Base-by-base conservation (phyloP, 2,797 vertebrate species). In the Rhadinocentrus ornatus region DNA sequence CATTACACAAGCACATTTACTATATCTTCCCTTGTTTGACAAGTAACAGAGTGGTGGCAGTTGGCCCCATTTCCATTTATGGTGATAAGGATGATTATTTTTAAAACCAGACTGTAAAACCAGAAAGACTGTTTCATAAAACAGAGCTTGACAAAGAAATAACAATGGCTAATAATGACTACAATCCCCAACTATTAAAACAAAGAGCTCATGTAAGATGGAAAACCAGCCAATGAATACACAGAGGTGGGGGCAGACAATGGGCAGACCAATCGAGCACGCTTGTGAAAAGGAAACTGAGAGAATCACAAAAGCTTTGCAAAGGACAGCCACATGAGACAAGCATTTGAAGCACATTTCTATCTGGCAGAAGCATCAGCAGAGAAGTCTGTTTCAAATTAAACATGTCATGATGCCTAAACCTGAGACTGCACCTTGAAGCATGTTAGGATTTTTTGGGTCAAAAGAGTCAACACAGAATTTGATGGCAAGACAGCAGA, bases 251-350 rank as follows among this genome's bases (percentile, higher is more conserved):
- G 71, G 62, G 61, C 34, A 68, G 24, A 87, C 87, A 88, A 84
- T 70, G 59, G 65, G 39, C 3, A 3, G 73, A 73, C 55, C 71
- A 35, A 73, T 75, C 15, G 8, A 31, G 8, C 12, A 7, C 5
- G 27, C 67, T 82, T 89, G 81, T 91, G 86, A 89, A 88, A 85
- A 88, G 86, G 70, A 89, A 90, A 91, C 88, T 26, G n/a, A 58
- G 64, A 68, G 54, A 56, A 39, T 48, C 55, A 68, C 37, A 13
- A 56, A 9, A 3, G 15, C 64, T 59, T 85, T 85, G 39, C 80
- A 83, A 78, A 79, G 31, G 50, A 65, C 32, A 62, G 63, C 24
- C 12, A 2, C 53, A 24, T 7, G 62, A 68, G 61, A 83, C 16
- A 24, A 44, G 37, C 15, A 54, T 65, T 72, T 0, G 20, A 80